Percentiles rank a stretch among this genome's conserved stretches.
Evolutionary conservation across 1,140 invertebrate genomes (phyloP).

Genomic region (Kradibia gibbosae): DNA sequence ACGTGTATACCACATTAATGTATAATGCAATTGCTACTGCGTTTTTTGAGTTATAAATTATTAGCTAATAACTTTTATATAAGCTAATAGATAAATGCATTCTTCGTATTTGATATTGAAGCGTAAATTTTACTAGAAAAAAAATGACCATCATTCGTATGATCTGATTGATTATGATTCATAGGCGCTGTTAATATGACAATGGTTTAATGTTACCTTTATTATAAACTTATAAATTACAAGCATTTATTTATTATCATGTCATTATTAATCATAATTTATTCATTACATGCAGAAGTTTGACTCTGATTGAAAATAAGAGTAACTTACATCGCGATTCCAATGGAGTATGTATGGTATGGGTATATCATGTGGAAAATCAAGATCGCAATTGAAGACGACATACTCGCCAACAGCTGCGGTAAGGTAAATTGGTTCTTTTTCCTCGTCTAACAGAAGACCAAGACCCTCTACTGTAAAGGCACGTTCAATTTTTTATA

Average conservation of each 20-base stretch:
- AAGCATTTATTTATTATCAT: background rate
- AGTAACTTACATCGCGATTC: constrained; percentile 89
- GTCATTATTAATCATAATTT: constrained; percentile 29
- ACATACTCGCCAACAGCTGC: constrained; percentile 88
- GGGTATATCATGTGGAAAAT: constrained; percentile 89
- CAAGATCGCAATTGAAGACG: constrained; percentile 91
- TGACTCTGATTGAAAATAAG: constrained; percentile 28
- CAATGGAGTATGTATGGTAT: constrained; percentile 93
- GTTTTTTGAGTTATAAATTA: too few species aligned
- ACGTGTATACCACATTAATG: too few species aligned
- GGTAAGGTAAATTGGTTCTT: constrained; percentile 79
- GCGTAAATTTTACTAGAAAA: too few species aligned
- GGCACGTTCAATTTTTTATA: background rate
- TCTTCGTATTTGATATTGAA: too few species aligned
- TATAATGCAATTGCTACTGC: too few species aligned
- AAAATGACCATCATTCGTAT: too few species aligned
- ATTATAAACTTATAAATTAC: background rate
- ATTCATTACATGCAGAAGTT: constrained; percentile 4
- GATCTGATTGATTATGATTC: too few species aligned
- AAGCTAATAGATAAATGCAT: too few species aligned
- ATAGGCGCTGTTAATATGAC: too few species aligned
- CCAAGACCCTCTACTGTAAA: constrained; percentile 64
- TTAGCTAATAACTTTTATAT: too few species aligned
- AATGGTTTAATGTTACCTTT: too few species aligned
- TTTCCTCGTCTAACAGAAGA: constrained; percentile 73